Percentiles rank a stretch among this genome's conserved stretches.
Evolutionary conservation across 1,140 invertebrate genomes (phyloP).

Genomic region (Eufriesea mexicana): DNA sequence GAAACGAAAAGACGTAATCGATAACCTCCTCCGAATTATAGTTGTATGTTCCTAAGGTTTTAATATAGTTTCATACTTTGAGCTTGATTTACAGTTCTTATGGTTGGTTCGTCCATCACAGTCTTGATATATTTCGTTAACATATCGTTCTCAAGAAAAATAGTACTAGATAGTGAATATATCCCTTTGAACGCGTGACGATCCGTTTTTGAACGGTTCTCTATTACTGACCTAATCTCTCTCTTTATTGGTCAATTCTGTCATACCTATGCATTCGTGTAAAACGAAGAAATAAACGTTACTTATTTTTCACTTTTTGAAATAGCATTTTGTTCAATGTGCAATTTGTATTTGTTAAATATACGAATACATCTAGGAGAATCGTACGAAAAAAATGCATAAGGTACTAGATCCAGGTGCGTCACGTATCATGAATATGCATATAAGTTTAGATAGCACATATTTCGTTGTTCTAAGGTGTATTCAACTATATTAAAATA

Average conservation of each 20-base stretch:
- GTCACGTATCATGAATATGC: not conserved
- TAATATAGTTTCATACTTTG: not conserved
- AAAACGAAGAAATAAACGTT: not conserved
- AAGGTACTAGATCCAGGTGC: not conserved
- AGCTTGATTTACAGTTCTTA: not conserved
- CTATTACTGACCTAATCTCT: not conserved
- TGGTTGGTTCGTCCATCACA: not conserved
- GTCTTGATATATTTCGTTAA: not conserved
- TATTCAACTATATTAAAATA: not conserved
- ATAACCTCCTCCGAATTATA: constrained; percentile 9
- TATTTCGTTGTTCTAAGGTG: not conserved
- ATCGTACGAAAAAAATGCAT: not conserved
- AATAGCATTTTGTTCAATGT: not conserved
- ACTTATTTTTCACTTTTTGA: not conserved
- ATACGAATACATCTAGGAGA: not conserved
- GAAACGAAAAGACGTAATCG: constrained; percentile 22
- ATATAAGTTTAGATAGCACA: not conserved
- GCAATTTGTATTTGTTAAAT: not conserved
- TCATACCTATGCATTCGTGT: not conserved
- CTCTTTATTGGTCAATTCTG: not conserved
- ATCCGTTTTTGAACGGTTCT: constrained; percentile 18
- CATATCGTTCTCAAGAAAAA: not conserved
- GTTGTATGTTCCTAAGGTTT: not conserved
- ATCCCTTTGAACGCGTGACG: not conserved
- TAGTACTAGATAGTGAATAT: not conserved